Evolutionary conservation across 1,140 invertebrate species (phyloP).

Genomic region (Drosophila littoralis): DNA sequence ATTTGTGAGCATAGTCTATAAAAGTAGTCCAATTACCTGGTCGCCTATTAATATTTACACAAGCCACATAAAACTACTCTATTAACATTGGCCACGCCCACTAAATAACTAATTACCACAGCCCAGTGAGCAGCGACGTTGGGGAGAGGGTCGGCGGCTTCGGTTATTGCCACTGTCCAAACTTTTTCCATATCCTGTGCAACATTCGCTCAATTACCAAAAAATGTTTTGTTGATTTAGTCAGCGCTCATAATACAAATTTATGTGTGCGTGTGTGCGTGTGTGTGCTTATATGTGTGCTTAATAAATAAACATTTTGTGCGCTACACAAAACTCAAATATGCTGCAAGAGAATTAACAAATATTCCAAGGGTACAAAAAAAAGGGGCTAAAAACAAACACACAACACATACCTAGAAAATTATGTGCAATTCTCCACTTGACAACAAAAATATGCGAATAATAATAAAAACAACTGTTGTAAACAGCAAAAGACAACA

Average conservation of each 20-base stretch:
- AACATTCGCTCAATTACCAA: conserved; percentile 46
- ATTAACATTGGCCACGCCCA: conserved; percentile 56
- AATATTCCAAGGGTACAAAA: conserved; percentile 27
- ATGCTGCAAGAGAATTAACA: conserved; percentile 48
- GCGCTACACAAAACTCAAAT: conserved; percentile 69
- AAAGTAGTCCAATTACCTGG: conserved; percentile 31
- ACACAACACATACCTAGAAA: conserved; percentile 17
- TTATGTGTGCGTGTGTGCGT: conserved; percentile 53
- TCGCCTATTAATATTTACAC: conserved; percentile 55
- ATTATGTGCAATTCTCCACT: conserved; percentile 56
- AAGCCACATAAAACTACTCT: conserved; percentile 47
- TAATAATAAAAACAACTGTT: conserved; percentile 51
- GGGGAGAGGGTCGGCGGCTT: background rate
- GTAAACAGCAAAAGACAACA: conserved; percentile 23
- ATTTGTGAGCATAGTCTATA: background rate
- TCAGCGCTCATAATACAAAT: conserved; percentile 76
- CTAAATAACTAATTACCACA: conserved; percentile 54
- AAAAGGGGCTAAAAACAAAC: conserved; percentile 13
- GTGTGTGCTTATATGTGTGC: conserved; percentile 35
- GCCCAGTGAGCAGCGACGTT: background rate
- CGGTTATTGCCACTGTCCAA: background rate
- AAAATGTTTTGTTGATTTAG: conserved; percentile 64
- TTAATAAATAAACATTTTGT: conserved; percentile 76
- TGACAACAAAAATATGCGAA: conserved; percentile 70
- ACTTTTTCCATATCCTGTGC: conserved; percentile 7